Percentiles rank a stretch among this genome's conserved stretches.
These are phyloP conservation scores for Gonatopus flavifemur DNA, from an alignment of 1,140 invertebrate species.

Conservation along the genomic window DNA sequence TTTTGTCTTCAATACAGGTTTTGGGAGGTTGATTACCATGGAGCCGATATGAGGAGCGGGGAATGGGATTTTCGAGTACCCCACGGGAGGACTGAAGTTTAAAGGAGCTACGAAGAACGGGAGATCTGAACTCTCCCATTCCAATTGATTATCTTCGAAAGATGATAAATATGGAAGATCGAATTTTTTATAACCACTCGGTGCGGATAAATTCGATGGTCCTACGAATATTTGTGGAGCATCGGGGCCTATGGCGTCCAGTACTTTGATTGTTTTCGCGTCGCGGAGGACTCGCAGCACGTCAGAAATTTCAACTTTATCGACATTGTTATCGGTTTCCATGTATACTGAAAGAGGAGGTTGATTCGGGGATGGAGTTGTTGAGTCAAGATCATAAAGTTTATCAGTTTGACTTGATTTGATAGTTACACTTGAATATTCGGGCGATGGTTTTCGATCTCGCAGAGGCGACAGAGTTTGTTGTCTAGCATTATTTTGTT, in stretches of 20 bases:
- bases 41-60: slow-evolving; percentile 83
- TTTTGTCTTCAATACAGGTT: neutral
- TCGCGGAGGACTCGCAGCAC: slow-evolving; percentile 69
- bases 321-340: slow-evolving; percentile 58
- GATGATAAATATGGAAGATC: slow-evolving; percentile 79
- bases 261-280: slow-evolving; percentile 72
- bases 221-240: slow-evolving; percentile 78
- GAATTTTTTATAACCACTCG: slow-evolving; percentile 75
- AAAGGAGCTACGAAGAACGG: slow-evolving; percentile 84
- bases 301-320: slow-evolving; percentile 64
- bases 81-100: slow-evolving; percentile 76
- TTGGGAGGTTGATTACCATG: slow-evolving; percentile 66
- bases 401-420: slow-evolving; percentile 25
- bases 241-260: slow-evolving; percentile 68
- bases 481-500: no score
- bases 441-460: slow-evolving; percentile 30
- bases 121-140: slow-evolving; percentile 70
- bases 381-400: slow-evolving; percentile 5
- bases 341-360: slow-evolving; percentile 80
- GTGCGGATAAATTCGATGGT: slow-evolving; percentile 70
- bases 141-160: slow-evolving; percentile 69
- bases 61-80: slow-evolving; percentile 80
- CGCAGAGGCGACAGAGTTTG: slow-evolving; percentile 30
- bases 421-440: slow-evolving; percentile 25
- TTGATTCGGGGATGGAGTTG: slow-evolving; percentile 66